Base-by-base conservation (phyloP, 2,888 invertebrate species). In the Suillia variegata region DNA sequence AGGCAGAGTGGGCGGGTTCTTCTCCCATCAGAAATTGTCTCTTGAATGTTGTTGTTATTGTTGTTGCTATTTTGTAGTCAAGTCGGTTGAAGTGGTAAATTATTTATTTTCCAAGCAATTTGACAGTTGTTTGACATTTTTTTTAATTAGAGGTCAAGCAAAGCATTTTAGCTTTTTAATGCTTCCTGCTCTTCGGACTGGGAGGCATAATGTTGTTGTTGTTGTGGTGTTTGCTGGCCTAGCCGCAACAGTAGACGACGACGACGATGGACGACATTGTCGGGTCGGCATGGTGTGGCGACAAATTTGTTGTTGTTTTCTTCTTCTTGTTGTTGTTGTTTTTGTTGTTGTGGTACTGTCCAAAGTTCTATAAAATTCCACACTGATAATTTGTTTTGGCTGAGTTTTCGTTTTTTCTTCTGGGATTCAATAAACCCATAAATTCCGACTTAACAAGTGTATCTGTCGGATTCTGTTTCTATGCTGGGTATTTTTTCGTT, bases 221-320 rank as follows among this genome's bases (percentile, higher is more conserved):
- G n/a, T n/a, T n/a, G n/a, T 31, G 31, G 6, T 31, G 31, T 31
- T 31, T 31, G 31, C 31, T 31, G 31, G n/a, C n/a, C n/a, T n/a
- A n/a, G n/a, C n/a, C n/a, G n/a, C n/a, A n/a, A n/a, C n/a, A n/a
- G n/a, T n/a, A n/a, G n/a, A n/a, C n/a, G n/a, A n/a, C n/a, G n/a
- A n/a, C n/a, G n/a, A n/a, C n/a, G n/a, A n/a, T n/a, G n/a, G n/a
- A n/a, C n/a, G n/a, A n/a, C n/a, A n/a, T n/a, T n/a, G n/a, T n/a
- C n/a, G n/a, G n/a, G n/a, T 26, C 26, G 26, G 26, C 10, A 26
- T 26, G 26, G 5, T 5, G 26, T 10, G 10, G 26, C 26, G 18
- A 45, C 18, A 45, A 45, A 45, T 45, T 45, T 45, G 45, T 45
- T 45, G n/a, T n/a, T n/a, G n/a, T n/a, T n/a, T n/a, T n/a, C n/a